Conservation (phyloP, 2,797 vertebrate genomes). For the Octomys mimax region DNA sequence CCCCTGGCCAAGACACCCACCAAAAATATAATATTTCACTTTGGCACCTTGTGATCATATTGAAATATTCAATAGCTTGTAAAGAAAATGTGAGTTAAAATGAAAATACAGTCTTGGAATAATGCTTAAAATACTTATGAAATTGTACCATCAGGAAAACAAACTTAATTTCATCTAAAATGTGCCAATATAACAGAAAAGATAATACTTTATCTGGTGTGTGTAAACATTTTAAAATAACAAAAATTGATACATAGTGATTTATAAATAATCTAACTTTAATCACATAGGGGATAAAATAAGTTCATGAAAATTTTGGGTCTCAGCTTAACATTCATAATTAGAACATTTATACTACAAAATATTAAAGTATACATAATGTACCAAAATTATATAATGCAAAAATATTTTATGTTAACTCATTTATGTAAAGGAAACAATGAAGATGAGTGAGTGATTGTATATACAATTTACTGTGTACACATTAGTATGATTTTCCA, state of each 20-base stretch:
- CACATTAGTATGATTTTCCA: neutral
- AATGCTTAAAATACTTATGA: neutral
- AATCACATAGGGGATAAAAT: neutral
- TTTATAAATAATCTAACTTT: neutral
- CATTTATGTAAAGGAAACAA: neutral
- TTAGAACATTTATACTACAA: neutral
- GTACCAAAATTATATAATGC: neutral
- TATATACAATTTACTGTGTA: neutral
- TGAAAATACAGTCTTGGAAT: neutral
- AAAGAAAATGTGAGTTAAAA: neutral
- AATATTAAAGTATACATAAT: neutral
- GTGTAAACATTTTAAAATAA: neutral
- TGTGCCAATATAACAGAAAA: neutral
- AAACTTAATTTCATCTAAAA: neutral
- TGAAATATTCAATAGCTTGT: neutral
- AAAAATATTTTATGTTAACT: neutral
- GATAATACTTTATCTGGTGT: neutral
- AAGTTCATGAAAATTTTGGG: neutral
- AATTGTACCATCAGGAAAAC: neutral
- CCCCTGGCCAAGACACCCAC: neutral
- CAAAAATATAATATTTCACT: conserved; percentile 4
- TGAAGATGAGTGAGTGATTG: neutral
- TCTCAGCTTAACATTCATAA: neutral
- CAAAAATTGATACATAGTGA: neutral
- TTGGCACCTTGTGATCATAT: neutral